These are phyloP conservation scores for Phasia obesa DNA, from an alignment of 2,888 invertebrate genomes.

Conservation along the genomic window DNA sequence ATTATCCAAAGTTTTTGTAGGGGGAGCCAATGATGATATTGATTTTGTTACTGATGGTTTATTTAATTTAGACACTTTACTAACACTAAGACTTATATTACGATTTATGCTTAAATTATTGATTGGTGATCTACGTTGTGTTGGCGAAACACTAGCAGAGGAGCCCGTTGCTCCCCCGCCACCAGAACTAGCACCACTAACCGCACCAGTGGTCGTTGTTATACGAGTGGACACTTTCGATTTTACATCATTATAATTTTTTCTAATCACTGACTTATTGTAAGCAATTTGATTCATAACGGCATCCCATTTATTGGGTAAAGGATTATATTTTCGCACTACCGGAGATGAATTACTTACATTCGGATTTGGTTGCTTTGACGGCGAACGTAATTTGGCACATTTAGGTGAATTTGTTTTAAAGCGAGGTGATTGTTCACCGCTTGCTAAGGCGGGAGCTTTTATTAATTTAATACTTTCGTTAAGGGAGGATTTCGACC, in stretches of 20 bases:
- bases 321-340: conserved; percentile 76
- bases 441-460: conserved; percentile 76
- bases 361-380: conserved; percentile 38
- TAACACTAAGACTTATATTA: conserved; percentile 70
- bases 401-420: conserved; percentile 70
- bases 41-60: conserved; percentile 38
- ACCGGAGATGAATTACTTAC: conserved; percentile 56
- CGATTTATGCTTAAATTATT: conserved; percentile 70
- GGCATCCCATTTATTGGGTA: conserved; percentile 88
- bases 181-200: conserved; percentile 49
- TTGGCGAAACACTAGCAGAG: conserved; percentile 73
- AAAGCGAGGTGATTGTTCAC: conserved; percentile 82
- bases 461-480: conserved; percentile 52
- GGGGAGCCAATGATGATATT: not conserved
- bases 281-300: conserved; percentile 92
- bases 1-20: conserved; percentile 56
- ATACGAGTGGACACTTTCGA: conserved; percentile 87
- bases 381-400: conserved; percentile 55
- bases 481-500: conserved; percentile 53
- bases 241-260: conserved; percentile 92
- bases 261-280: conserved; percentile 85
- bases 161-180: conserved; percentile 76
- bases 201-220: conserved; percentile 67
- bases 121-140: conserved; percentile 67
- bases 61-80: conserved; percentile 69